Base-by-base conservation (phyloP, 1,140 invertebrate species). In the Amphibalanus amphitrite region DNA sequence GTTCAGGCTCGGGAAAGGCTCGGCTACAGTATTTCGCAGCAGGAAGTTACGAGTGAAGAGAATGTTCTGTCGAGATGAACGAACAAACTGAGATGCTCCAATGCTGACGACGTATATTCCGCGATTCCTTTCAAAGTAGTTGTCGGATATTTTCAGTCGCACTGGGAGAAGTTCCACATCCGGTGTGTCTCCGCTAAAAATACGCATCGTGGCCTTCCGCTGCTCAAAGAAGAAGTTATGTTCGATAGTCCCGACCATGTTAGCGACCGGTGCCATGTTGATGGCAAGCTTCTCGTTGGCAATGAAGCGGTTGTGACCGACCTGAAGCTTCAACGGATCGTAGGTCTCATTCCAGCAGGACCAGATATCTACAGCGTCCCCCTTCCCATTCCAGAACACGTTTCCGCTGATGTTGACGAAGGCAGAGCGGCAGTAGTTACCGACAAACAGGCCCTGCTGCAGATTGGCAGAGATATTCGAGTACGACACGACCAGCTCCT, bases 1-100 rank as follows among this genome's bases (percentile, higher is more conserved):
- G 77, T 90, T 90, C 17, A 99, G 80, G 72, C 84, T 87, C 15
- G 83, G 83, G 72, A 91, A 97, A 0, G 92, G 88, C 80, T 98
- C 92, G n/a, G 83, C 83, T 4, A 97, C 90, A 73, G 83, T 85
- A 81, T 99, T 99, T 29, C 90, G 85, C 72, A 86, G 82, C 0
- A 99, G 83, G 78, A 89, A 90, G 79, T 98, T 98, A 76, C 89
- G 87, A 0, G 91, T 93, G 76, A 97, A 95, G 8, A 91, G 77
- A 33, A 97, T 79, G 64, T 85, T 86, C 77, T 98, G 95, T 15
- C 74, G n/a, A 74, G 71, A 84, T 77, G 89, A 25, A 91, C 28
- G 15, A 3, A 28, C 0, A 17, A 67, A 28, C 65, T 26, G 65
- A 1, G 26, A 67, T 3, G 65, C 20, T 0, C 92, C 90, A 10